A percentile compares a stretch with the other conserved stretches of the same genome.
Evolutionary conservation across 2,113 vertebrate species (phyloP).

Genomic region (Chinchilla lanigera): DNA sequence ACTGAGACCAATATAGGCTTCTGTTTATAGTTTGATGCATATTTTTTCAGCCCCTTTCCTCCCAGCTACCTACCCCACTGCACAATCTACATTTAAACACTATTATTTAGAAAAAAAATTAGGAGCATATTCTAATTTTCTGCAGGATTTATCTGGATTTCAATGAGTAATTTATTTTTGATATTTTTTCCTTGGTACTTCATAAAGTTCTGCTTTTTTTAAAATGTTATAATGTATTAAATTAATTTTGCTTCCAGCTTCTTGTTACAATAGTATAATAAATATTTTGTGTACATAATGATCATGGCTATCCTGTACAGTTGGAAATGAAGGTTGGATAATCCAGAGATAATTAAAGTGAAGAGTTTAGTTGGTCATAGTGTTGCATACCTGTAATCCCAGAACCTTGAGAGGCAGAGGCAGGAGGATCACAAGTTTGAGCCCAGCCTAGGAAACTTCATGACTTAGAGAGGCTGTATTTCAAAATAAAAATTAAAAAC

Average conservation of each 20-base stretch:
- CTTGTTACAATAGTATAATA: background rate
- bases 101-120: background rate
- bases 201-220: background rate
- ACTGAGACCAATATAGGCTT: background rate
- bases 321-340: background rate
- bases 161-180: background rate
- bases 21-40: background rate
- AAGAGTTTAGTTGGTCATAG: background rate
- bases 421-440: background rate
- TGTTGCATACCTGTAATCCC: background rate
- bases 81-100: background rate
- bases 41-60: background rate
- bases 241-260: background rate
- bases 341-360: background rate
- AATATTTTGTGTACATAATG: background rate
- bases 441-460: background rate
- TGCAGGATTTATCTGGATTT: background rate
- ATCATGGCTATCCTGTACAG: no score
- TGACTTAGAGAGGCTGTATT: background rate
- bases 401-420: background rate
- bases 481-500: background rate
- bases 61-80: background rate
- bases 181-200: background rate
- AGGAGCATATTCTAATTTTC: background rate
- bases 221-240: background rate